Base-by-base conservation (phyloP, 2,113 vertebrate genomes). In the Nycticebus coucang region DNA sequence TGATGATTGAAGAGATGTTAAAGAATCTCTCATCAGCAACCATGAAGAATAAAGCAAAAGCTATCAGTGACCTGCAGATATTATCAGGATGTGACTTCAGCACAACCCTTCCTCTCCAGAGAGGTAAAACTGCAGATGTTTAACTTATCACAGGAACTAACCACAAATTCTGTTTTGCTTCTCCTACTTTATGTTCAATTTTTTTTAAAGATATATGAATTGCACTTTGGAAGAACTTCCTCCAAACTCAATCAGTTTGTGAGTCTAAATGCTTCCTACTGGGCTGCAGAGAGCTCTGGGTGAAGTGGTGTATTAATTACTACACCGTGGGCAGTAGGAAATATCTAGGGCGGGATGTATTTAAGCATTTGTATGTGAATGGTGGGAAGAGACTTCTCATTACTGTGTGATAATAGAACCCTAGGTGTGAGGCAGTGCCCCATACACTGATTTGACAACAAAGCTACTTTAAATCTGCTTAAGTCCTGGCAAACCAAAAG, bases 71-170 rank as follows among this genome's bases (percentile, higher is more conserved):
- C 94, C 96, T 98, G 98, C 99, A 99, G 99, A 99, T 99, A 99
- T 99, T 99, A 99, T 99, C 98, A 98, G 99, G 99, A 99, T 99
- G 98, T 98, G 98, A 98, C 98, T 98, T 98, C 98, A 99, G 98
- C 98, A 98, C 98, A 98, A 98, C 98, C 97, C 98, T 96, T 97
- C 97, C 98, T 99, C 99, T 98, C 94, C 8, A 90, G 99, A 98
- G 98, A 98, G 97, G 98, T 98, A 99, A 99, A 99, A 98, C 98
- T 98, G 98, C 99, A 99, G 99, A 99, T 99, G 99, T 99, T 98
- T 98, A 99, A 99, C 64, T 95, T 97, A 98, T 99, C 98, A 99
- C 92, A 90, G 97, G 96, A 98, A 97, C 95, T 96, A 97, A 98
- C 97, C 69, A 72, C 97, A 94, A 97, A 98, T 92, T 94, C 64